phyloP scores from a whole-genome alignment of 2,888 invertebrate species.

The Sericinus montela region DNA sequence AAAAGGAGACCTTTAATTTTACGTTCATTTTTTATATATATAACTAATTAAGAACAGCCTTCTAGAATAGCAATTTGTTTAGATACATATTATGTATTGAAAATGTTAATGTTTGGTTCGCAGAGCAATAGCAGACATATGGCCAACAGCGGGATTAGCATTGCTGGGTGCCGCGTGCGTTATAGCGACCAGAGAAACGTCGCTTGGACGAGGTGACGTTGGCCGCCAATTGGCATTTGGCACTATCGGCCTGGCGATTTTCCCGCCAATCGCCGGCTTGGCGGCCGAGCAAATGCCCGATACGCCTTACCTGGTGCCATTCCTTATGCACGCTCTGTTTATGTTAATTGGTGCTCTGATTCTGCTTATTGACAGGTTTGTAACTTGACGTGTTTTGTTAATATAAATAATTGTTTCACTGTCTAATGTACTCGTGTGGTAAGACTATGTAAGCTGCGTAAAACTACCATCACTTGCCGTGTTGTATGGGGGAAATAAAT shows the following conservation, averaged over 20 bases:
- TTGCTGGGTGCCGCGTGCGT: constrained; percentile 87
- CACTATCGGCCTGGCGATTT: constrained; percentile 84
- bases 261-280: constrained; percentile 81
- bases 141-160: constrained; percentile 85
- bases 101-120: background rate
- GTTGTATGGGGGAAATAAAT: no score
- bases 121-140: constrained; percentile 86
- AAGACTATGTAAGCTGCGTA: no score
- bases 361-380: constrained; percentile 76
- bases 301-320: constrained; percentile 74
- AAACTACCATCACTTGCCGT: no score
- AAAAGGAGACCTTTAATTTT: no score
- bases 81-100: background rate
- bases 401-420: no score
- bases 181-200: constrained; percentile 90
- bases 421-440: no score
- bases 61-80: background rate
- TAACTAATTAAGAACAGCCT: no score
- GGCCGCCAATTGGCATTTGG: constrained; percentile 88
- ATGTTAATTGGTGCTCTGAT: constrained; percentile 80
- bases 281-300: constrained; percentile 56
- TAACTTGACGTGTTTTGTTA: constrained; percentile 17
- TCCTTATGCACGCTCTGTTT: constrained; percentile 78
- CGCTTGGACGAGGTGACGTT: constrained; percentile 87
- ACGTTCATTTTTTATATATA: no score